Evolutionary conservation across 2,797 vertebrate species (phyloP).

Genomic region (Arctocebus calabarensis): DNA sequence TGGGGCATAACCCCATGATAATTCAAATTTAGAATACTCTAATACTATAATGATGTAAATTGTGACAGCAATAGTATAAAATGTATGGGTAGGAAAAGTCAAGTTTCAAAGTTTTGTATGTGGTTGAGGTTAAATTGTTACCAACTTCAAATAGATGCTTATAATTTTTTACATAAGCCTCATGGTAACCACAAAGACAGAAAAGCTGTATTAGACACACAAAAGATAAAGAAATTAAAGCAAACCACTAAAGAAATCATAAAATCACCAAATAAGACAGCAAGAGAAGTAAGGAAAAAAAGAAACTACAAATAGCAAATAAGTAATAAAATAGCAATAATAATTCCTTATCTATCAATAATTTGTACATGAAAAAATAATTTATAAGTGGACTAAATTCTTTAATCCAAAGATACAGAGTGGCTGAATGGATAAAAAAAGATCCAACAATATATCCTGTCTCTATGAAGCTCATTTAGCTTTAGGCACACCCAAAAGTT

Average conservation of each 20-base stretch:
- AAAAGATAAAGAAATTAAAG: background rate
- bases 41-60: background rate
- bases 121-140: background rate
- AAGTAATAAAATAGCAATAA: background rate
- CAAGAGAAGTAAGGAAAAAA: background rate
- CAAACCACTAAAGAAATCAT: background rate
- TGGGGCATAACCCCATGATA: background rate
- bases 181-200: background rate
- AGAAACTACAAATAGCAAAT: background rate
- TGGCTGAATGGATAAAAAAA: background rate
- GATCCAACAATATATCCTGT: background rate
- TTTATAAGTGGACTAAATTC: background rate
- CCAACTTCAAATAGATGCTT: background rate
- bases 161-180: background rate
- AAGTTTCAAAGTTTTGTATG: background rate
- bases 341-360: background rate
- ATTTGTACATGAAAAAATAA: background rate
- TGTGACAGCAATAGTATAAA: background rate
- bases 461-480: background rate
- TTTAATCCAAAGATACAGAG: background rate
- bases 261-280: background rate
- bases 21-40: background rate
- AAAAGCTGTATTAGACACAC: background rate
- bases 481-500: background rate
- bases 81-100: background rate